Base-by-base conservation (phyloP, 2,113 vertebrate genomes). In the Catagonus wagneri region DNA sequence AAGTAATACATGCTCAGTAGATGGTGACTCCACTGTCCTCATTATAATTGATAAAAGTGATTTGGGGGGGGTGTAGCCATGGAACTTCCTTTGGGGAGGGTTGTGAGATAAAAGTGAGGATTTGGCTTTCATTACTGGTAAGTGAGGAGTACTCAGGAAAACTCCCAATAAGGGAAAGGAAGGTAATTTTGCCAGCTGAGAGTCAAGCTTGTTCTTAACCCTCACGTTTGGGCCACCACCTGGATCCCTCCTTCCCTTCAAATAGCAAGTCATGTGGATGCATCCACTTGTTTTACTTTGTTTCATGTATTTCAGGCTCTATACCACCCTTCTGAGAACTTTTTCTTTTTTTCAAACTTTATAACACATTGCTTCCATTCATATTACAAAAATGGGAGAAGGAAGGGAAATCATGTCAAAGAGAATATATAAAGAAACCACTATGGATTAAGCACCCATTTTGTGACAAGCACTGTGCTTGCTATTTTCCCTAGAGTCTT, bases 301-400 rank as follows among this genome's bases (percentile, higher is more conserved):
- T 56, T 78, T 29, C 15, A 13, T 63, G 44, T 34, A 25, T 75
- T 58, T 80, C 19, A 74, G 34, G 78, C 19, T 52, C 7, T 32
- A 23, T 2, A n/a, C 6, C 4, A 22, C 23, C 39, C 44, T 60
- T 90, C 72, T 60, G 65, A 74, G 34, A 94, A 25, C 6, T 60
- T 90, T 89, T 23, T 50, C 34, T 36, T 89, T 89, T 63, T 36
- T 89, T 89, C 63, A 74, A 60, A 65, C 66, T 84, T 83, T 63
- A 78, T 87, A 23, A 85, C 44, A 86, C 15, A 50, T 60, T 60
- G 5, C 23, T 93, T 93, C 60, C 16, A 20, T 20, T 2, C 12
- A 63, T 25, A 20, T 78, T 85, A n/a, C 36, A 72, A 89, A 84
- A 89, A 34, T 44, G 14, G 34, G 27, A 78, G 25, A 15, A 22